phyloP scores from a whole-genome alignment of 2,888 invertebrate genomes.

The Dryomyza anilis region DNA sequence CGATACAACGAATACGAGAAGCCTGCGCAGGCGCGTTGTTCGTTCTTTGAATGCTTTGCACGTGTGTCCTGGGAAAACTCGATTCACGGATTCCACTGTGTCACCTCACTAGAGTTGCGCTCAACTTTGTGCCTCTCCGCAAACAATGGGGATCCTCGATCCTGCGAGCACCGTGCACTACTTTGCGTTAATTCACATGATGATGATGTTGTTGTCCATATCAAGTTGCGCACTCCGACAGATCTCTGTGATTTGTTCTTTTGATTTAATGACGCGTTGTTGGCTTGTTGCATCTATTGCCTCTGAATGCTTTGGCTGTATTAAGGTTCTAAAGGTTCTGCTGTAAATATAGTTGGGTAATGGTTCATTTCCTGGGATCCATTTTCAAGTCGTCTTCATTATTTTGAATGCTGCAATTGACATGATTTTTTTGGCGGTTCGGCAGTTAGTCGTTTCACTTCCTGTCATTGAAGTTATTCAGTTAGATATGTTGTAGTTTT shows the following conservation, averaged over 20 bases:
- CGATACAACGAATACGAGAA: conserved; percentile 8
- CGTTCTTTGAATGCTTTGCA: background rate
- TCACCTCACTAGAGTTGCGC: conserved; percentile 45
- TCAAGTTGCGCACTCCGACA: conserved; percentile 1
- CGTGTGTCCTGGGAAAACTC: conserved; percentile 18
- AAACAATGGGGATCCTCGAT: conserved; percentile 34
- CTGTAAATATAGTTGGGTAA: conserved; percentile 36
- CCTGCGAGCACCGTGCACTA: background rate
- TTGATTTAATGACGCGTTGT: conserved; percentile 12
- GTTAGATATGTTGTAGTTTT: background rate
- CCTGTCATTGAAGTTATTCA: background rate
- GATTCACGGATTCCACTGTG: background rate
- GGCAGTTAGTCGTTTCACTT: conserved; percentile 24
- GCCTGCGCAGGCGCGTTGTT: background rate
- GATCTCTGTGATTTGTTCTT: background rate
- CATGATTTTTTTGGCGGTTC: conserved; percentile 12
- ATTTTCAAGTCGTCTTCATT: conserved; percentile 30
- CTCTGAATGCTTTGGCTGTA: background rate
- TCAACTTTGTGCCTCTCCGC: conserved; percentile 51
- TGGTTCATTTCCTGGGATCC: conserved; percentile 55
- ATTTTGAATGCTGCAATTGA: background rate
- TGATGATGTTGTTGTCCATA: background rate
- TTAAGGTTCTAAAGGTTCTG: background rate
- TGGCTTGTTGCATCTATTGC: conserved; percentile 25
- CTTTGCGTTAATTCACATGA: conserved; percentile 2